Evolutionary conservation across 2,888 invertebrate species (phyloP).

Genomic region (Apodemia zela): DNA sequence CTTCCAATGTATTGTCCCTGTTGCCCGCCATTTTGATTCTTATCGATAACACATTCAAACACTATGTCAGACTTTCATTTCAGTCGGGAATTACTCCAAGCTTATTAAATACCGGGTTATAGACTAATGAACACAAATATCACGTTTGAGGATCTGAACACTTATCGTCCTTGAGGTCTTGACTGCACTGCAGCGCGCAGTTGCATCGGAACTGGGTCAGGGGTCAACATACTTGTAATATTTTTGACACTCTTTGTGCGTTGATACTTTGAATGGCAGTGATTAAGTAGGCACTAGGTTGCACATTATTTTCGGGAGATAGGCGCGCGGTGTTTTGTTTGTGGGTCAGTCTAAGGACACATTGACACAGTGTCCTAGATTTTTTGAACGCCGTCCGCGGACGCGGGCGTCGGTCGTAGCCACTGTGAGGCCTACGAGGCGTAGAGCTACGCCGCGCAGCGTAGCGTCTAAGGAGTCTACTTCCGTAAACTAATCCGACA

Average conservation of each 20-base stretch:
- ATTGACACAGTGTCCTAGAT: conserved; percentile 66
- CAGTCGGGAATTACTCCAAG: conserved; percentile 45
- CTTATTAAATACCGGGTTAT: conserved; percentile 47
- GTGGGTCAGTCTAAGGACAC: conserved; percentile 42
- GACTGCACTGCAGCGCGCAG: conserved; percentile 61
- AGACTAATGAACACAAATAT: conserved; percentile 74
- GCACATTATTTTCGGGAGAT: conserved; percentile 38
- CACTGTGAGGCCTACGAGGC: conserved; percentile 74
- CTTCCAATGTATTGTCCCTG: conserved; percentile 53
- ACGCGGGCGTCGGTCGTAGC: conserved; percentile 59
- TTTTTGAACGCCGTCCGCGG: conserved; percentile 46
- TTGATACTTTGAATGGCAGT: conserved; percentile 46
- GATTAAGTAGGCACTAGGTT: conserved; percentile 47
- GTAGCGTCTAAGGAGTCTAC: conserved; percentile 47
- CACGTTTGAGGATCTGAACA: conserved; percentile 44
- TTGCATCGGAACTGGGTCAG: conserved; percentile 67
- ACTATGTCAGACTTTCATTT: conserved; percentile 54
- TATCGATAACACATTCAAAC: conserved; percentile 39
- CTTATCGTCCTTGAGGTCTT: conserved; percentile 39
- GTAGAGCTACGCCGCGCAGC: conserved; percentile 60
- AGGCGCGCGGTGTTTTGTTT: conserved; percentile 46
- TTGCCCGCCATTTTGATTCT: conserved; percentile 60
- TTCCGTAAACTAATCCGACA: conserved; percentile 56
- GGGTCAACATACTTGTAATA: conserved; percentile 53
- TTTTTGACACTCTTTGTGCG: conserved; percentile 44